Conservation (phyloP, 2,888 invertebrate species). For the Lumbricus terrestris region DNA sequence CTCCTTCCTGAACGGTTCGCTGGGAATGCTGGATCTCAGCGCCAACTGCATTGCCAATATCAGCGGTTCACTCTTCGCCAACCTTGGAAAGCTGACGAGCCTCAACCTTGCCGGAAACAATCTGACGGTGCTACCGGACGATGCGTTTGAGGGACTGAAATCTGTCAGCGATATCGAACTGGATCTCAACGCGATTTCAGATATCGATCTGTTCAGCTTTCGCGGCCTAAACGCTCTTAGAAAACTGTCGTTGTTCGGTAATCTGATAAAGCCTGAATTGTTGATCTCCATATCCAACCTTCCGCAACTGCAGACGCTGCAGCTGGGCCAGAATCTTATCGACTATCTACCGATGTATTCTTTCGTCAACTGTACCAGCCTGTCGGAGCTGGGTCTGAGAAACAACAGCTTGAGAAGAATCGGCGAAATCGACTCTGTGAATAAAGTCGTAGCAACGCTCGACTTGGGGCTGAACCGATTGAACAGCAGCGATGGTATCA, state of each 20-base stretch:
- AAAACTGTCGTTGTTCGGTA: neutral
- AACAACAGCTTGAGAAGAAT: neutral
- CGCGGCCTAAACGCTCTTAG: neutral
- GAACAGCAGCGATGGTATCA: neutral
- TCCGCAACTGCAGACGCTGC: neutral
- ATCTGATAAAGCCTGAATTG: neutral
- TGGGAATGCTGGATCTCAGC: neutral
- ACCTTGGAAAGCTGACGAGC: neutral
- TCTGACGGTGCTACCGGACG: neutral
- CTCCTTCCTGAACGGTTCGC: neutral
- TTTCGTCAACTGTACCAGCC: neutral
- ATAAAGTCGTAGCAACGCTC: neutral
- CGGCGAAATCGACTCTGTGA: neutral
- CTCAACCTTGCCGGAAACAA: neutral
- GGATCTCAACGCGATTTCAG: neutral
- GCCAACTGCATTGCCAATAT: neutral
- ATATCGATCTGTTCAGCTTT: neutral
- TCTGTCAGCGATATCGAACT: neutral
- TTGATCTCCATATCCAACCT: neutral
- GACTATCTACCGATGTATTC: neutral
- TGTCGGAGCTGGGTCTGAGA: neutral
- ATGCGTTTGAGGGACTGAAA: neutral
- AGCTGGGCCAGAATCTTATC: neutral
- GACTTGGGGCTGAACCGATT: neutral
- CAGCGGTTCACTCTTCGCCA: neutral